Evolutionary conservation across 1,140 invertebrate genomes (phyloP), one percentile per base, ranked within the genome.

Genomic region (Sesamia nonagrioides): DNA sequence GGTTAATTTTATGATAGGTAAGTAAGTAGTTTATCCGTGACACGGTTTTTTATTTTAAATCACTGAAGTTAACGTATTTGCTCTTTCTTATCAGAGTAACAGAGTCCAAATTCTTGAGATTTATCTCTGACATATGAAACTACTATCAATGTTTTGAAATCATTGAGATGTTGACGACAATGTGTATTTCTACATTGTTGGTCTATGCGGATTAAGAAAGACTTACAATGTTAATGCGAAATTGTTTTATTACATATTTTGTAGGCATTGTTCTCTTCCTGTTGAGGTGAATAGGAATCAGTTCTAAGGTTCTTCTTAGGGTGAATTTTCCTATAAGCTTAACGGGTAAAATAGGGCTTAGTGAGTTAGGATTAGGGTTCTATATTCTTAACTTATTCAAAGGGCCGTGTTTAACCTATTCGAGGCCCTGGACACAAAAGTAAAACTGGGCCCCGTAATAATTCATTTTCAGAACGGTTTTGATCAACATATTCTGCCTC

Each of bases 81-180:
- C 27, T 58, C 27, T 5, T 21, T 58, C 54, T 58, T 58, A 58
- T 58, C 54, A 33, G 0, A 27, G 0, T 9, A 50, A 17, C 54
- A 27, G 21, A 58, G 21, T 27, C 21, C 52, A 13, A 58, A 58
- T 58, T 58, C 54, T 58, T 33, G 21, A 58, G 54, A 58, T 58
- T 58, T 58, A 58, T 58, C 54, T 4, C 18, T 58, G 54, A 33
- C 21, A 58, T 58, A 13, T 54, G 52, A 58, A 9, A 58, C 54
- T 58, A 58, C 27, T 58, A 58, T 58, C 54, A 58, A 58, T 58
- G 21, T 58, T 58, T 58, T 58, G 54, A 58, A 33, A 58, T 58
- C 54, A 21, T 6, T 58, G 54, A 50, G 45, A 50, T 50, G 15
- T 50, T 50, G 11, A 11, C 15, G 15, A 50, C 15, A 50, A n/a